Base-by-base conservation (phyloP, 2,888 invertebrate genomes). In the Diplolepis rosae region DNA sequence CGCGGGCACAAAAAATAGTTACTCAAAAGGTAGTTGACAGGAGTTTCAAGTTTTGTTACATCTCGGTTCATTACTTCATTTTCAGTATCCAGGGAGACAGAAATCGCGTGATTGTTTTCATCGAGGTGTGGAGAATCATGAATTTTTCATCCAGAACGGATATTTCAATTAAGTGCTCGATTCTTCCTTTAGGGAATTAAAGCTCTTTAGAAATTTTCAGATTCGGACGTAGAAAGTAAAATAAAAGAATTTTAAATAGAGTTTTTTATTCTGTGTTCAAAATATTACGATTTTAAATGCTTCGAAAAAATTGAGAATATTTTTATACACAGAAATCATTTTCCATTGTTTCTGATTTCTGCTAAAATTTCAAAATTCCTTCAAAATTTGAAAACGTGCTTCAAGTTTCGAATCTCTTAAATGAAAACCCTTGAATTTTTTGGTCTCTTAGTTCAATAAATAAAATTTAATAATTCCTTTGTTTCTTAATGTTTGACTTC, bases 21-120 rank as follows among this genome's bases (percentile, higher is more conserved):
- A 56, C 35, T 56, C 35, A 35, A 22, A 35, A 22, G 35, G 13
- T 24, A 39, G 56, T 56, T 56, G 56, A 56, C 56, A 56, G 54
- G 3, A 54, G 35, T 18, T 56, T 35, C 3, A 1, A 11, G 22
- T 39, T 56, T 56, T 56, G 56, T 56, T 56, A 56, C 32, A 18
- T 13, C 7, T 18, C n/a, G 22, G 18, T 54, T 54, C 54, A 54
- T 54, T 54, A 30, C 54, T 54, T 54, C 54, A 54, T 54, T 54
- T 54, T 54, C 54, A 30, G 30, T 54, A 30, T n/a, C 18, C 54
- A 28, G 30, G 30, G 18, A 15, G 54, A 32, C 24, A 27, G 51
- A 11, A 35, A 35, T 56, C 24, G 35, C 56, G 39, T 35, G 56
- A 24, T 56, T 56, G 35, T 56, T 39, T 24, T 4, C 9, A 52